These are phyloP conservation scores for Capromys pilorides DNA, from an alignment of 2,797 vertebrate species.

Conservation along the genomic window DNA sequence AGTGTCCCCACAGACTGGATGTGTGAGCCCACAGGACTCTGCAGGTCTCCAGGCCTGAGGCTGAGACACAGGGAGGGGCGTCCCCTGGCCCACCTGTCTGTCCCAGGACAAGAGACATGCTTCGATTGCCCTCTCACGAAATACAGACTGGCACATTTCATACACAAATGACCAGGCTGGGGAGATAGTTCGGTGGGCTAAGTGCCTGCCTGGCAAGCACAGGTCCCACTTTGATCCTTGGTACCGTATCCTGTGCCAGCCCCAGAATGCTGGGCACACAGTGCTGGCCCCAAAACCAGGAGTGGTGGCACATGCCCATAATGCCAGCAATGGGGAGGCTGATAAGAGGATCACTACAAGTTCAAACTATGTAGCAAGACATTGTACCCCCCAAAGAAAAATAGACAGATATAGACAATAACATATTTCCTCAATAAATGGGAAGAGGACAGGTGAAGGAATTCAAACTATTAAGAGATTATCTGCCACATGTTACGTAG, in stretches of 20 bases:
- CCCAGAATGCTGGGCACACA: too few relatives aligned
- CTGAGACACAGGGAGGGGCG: conserved; percentile 47
- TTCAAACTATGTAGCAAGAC: too few relatives aligned
- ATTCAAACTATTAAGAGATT: not conserved
- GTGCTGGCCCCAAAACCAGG: too few relatives aligned
- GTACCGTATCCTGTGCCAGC: too few relatives aligned
- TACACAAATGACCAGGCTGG: not conserved
- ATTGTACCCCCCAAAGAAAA: too few relatives aligned
- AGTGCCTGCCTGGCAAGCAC: too few relatives aligned
- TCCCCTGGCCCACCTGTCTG: conserved; percentile 19
- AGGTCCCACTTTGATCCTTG: too few relatives aligned
- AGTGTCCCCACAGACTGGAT: conserved; percentile 62
- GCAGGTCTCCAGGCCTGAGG: conserved; percentile 69
- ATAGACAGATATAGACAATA: not conserved
- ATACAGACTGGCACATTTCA: not conserved
- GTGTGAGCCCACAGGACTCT: conserved; percentile 59
- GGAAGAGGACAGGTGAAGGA: not conserved
- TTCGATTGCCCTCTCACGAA: conserved; percentile 43
- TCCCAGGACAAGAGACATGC: conserved; percentile 55
- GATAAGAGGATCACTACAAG: too few relatives aligned
- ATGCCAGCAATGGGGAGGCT: too few relatives aligned
- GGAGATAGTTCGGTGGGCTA: too few relatives aligned
- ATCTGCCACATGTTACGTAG: not conserved
- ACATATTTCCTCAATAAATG: not conserved
- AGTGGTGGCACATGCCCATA: too few relatives aligned